Conservation (phyloP, 2,888 invertebrate species). For the Erebia epiphron region DNA sequence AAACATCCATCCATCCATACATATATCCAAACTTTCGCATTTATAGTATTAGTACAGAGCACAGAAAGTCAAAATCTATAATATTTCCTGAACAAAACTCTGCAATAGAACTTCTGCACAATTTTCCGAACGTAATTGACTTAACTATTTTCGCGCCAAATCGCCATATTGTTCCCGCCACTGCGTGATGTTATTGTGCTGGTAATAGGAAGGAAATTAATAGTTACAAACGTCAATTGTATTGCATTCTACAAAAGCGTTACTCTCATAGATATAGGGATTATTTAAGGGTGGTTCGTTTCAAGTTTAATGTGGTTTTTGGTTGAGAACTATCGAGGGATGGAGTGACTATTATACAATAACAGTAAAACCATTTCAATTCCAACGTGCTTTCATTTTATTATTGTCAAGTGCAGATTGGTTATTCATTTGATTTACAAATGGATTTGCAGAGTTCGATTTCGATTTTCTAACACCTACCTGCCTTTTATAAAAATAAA, state of each 20-base stretch:
- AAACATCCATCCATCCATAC: too few species aligned
- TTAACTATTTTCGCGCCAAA: constrained; percentile 71
- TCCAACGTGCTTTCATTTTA: constrained; percentile 52
- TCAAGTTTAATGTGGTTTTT: constrained; percentile 37
- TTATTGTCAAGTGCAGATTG: constrained; percentile 52
- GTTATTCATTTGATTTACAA: constrained; percentile 44
- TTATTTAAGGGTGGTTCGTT: constrained; percentile 39
- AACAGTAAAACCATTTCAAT: constrained; percentile 54
- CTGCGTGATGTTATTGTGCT: constrained; percentile 70
- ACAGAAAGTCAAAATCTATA: not conserved
- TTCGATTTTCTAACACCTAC: constrained; percentile 1
- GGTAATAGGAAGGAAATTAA: constrained; percentile 76
- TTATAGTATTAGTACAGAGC: too few species aligned
- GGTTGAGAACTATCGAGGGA: constrained; percentile 54
- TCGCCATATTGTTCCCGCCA: constrained; percentile 67
- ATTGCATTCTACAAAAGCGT: constrained; percentile 37
- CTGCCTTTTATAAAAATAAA: too few species aligned
- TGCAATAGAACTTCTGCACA: constrained; percentile 16
- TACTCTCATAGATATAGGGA: constrained; percentile 39
- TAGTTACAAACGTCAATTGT: constrained; percentile 60
- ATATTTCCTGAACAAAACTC: not conserved
- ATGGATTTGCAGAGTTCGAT: constrained; percentile 24
- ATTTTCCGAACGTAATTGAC: constrained; percentile 56
- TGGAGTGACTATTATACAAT: constrained; percentile 51
- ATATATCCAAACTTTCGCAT: too few species aligned